Percentiles rank a stretch among this genome's conserved stretches.
phyloP scores from a whole-genome alignment of 2,888 invertebrate genomes.

The Aelia acuminata region DNA sequence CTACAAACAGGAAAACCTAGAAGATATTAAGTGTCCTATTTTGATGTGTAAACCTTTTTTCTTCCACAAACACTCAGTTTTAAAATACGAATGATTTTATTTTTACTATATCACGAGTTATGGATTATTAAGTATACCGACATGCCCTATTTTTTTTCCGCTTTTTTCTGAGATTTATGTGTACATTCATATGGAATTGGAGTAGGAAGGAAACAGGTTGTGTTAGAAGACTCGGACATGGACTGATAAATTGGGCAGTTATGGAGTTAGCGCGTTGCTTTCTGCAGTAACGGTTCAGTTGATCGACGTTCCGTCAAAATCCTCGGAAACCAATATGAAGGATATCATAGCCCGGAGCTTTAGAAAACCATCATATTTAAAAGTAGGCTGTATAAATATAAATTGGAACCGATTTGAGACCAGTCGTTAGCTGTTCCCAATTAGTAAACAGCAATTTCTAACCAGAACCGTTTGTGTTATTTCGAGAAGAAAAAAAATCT shows the following conservation, averaged over 20 bases:
- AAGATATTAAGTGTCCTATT: too few species aligned
- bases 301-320: conserved; percentile 40
- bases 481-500: not conserved
- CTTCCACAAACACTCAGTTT: too few species aligned
- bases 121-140: too few species aligned
- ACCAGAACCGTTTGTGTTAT: not conserved
- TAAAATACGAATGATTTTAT: too few species aligned
- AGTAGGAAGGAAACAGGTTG: not conserved
- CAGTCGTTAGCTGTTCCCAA: conserved; percentile 16
- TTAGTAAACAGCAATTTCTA: not conserved
- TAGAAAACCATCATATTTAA: conserved; percentile 53
- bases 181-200: not conserved
- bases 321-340: not conserved
- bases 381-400: conserved; percentile 52
- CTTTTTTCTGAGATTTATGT: not conserved
- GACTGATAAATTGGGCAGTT: conserved; percentile 12
- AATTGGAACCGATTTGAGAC: conserved; percentile 12
- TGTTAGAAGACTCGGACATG: not conserved
- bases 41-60: too few species aligned
- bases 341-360: conserved; percentile 34
- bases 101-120: too few species aligned
- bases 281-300: not conserved
- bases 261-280: not conserved
- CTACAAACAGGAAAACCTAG: too few species aligned
- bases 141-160: too few species aligned